Conservation (phyloP, 2,113 vertebrate species). For the Lophura nycthemera region DNA sequence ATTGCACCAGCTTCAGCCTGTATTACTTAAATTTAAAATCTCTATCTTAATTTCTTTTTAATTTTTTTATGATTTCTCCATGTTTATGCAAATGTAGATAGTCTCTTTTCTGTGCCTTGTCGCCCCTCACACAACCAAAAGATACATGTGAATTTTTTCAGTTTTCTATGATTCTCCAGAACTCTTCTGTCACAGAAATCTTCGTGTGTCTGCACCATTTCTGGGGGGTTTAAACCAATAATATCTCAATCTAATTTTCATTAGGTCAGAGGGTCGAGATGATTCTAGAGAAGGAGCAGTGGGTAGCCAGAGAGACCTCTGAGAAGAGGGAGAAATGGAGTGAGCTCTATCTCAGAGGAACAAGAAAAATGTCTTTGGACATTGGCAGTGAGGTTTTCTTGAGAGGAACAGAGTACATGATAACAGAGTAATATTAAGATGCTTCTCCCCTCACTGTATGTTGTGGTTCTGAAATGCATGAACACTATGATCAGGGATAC, state of each 20-base stretch:
- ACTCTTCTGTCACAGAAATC: not conserved
- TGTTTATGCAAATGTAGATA: not conserved
- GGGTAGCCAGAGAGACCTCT: not conserved
- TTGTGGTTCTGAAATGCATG: fast-evolving
- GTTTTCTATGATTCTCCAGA: not conserved
- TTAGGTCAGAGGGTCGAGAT: not conserved
- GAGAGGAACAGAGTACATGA: no score
- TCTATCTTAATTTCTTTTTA: not conserved
- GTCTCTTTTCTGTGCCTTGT: not conserved
- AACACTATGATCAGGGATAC: not conserved
- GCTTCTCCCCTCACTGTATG: fast-evolving
- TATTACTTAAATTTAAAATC: not conserved
- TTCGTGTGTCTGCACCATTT: not conserved
- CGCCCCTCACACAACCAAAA: not conserved
- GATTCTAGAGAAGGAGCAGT: not conserved
- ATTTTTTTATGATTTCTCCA: not conserved
- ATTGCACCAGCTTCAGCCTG: not conserved
- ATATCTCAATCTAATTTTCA: not conserved
- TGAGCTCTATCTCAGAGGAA: not conserved
- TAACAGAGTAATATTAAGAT: not conserved
- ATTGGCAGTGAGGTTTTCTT: not conserved
- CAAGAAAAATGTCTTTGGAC: not conserved
- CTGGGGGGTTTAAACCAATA: not conserved
- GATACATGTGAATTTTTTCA: not conserved
- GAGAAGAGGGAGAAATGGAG: not conserved